A percentile compares a stretch with the other conserved stretches of the same genome.
Evolutionary conservation across 2,888 invertebrate species (phyloP).

Genomic region (Amiota mariae): DNA sequence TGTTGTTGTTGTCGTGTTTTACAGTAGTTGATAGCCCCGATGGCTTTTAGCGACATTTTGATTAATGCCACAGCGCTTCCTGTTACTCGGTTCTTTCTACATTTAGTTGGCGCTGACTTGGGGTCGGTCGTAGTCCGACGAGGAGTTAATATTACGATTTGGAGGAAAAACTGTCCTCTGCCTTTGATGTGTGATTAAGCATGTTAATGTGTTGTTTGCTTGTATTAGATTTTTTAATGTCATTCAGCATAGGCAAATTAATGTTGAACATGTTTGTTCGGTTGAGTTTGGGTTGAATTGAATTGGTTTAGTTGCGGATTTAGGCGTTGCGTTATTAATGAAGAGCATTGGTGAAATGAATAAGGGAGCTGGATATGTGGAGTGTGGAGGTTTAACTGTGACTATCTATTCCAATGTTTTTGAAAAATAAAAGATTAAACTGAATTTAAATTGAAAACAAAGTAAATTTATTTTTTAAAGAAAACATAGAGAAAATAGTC

Average conservation of each 20-base stretch:
- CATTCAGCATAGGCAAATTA: slow-evolving; percentile 12
- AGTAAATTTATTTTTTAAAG: too few species aligned
- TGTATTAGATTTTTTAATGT: slow-evolving; percentile 18
- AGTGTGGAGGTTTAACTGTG: too few species aligned
- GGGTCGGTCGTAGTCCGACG: not conserved
- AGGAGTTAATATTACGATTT: too few species aligned
- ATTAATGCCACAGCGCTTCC: slow-evolving; percentile 26
- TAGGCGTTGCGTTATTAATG: too few species aligned
- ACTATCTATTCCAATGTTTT: too few species aligned
- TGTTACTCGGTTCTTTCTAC: slow-evolving; percentile 15
- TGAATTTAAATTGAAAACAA: too few species aligned
- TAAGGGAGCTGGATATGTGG: too few species aligned
- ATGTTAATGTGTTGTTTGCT: slow-evolving; percentile 24
- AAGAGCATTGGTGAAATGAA: too few species aligned
- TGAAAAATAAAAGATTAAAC: too few species aligned
- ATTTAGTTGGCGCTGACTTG: too few species aligned
- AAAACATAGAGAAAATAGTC: too few species aligned
- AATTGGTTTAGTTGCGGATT: not conserved
- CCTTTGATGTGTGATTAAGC: slow-evolving; percentile 19
- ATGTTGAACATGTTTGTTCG: slow-evolving; percentile 1
- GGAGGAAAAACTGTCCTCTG: not conserved
- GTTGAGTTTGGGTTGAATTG: not conserved
- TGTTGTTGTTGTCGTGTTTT: slow-evolving; percentile 1
- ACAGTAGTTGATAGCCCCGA: slow-evolving; percentile 26
- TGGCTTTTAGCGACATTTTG: slow-evolving; percentile 27